Evolutionary conservation across 1,140 invertebrate species (phyloP).

Genomic region (Drosophila chauvacae): DNA sequence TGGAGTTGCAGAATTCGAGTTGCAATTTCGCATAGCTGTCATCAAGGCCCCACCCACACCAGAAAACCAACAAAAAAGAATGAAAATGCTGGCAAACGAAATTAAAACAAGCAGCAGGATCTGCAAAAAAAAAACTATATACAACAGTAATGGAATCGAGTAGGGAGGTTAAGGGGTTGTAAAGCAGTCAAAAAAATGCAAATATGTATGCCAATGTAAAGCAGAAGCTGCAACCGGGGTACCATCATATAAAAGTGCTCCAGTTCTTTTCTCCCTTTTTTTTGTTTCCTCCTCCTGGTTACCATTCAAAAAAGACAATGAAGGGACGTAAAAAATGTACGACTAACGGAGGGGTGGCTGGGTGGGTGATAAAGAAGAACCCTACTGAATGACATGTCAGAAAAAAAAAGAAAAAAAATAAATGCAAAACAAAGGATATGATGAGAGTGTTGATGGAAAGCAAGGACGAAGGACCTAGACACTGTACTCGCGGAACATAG

Average conservation of each 20-base stretch:
- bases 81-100: conserved; percentile 58
- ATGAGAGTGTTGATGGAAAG: conserved; percentile 46
- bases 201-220: conserved; percentile 71
- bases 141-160: conserved; percentile 2
- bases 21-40: conserved; percentile 61
- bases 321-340: conserved; percentile 52
- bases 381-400: conserved; percentile 46
- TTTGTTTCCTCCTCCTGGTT: conserved; percentile 14
- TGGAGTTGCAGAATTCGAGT: conserved; percentile 18
- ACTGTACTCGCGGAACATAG: conserved; percentile 35
- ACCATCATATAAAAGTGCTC: conserved; percentile 54
- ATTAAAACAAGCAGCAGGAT: conserved; percentile 65
- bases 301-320: conserved; percentile 53
- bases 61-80: conserved; percentile 17
- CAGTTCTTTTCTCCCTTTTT: conserved; percentile 17
- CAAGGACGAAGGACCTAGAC: conserved; percentile 10
- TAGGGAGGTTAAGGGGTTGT: conserved; percentile 18
- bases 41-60: conserved; percentile 28
- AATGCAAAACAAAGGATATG: conserved; percentile 50
- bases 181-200: conserved; percentile 56
- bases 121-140: conserved; percentile 9
- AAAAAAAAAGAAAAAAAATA: conserved; percentile 31
- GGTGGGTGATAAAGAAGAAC: conserved; percentile 19
- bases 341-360: neutral
- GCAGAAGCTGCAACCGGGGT: conserved; percentile 49